phyloP scores from a whole-genome alignment of 2,888 invertebrate genomes.

The Miltochrista miniata region DNA sequence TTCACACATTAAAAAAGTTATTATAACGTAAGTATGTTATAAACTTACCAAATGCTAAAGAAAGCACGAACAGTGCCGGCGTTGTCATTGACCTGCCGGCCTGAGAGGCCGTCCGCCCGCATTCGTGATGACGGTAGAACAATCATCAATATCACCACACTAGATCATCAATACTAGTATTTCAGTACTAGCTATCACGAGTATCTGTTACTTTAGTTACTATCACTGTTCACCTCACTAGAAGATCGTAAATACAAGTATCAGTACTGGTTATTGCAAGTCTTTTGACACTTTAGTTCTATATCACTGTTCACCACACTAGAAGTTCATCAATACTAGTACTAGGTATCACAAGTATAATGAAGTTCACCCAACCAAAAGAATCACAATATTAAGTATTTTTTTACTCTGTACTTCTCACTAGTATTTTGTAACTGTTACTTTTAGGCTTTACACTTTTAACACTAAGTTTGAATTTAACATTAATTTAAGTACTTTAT shows the following conservation, averaged over 20 bases:
- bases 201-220: conserved; percentile 4
- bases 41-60: conserved; percentile 69
- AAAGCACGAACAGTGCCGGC: conserved; percentile 68
- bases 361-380: no score
- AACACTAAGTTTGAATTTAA: neutral
- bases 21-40: no score
- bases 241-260: no score
- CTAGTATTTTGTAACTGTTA: neutral
- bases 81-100: conserved; percentile 80
- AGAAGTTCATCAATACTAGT: no score
- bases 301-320: no score
- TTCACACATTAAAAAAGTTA: no score
- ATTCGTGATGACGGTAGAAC: conserved; percentile 58
- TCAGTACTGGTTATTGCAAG: no score
- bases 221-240: no score
- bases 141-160: conserved; percentile 60
- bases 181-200: conserved; percentile 10
- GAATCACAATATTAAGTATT: no score
- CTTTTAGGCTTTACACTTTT: neutral
- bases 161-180: conserved; percentile 18
- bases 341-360: no score
- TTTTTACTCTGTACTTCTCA: no score
- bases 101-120: conserved; percentile 64
- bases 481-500: neutral
- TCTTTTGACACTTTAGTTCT: conserved; percentile 1